Evolutionary conservation across 37 sponge, comb jelly and placozoan species (phyloP), one percentile per base, ranked within the genome.

Genomic region (Amphimedon queenslandica): DNA sequence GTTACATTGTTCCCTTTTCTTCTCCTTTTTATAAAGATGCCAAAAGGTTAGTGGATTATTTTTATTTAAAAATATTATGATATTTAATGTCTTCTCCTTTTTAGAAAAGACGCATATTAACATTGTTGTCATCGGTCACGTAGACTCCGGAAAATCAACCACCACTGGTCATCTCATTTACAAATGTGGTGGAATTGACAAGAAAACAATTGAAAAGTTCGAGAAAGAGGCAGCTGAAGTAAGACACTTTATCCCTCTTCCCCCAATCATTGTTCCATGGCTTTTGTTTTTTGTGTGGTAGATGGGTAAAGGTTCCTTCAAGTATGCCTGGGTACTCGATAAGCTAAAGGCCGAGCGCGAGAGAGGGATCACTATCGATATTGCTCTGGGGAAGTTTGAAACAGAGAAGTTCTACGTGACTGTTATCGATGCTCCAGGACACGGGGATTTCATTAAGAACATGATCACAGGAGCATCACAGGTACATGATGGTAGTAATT

Each of bases 221-320:
- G 96, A 98, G 82, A 98, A 98, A 66, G 99, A 98, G 64, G 99
- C 99, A 0, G 69, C 57, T 4, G 99, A 98, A 81, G 99, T 97
- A 66, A 73, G 92, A 3, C n/a, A n/a, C n/a, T n/a, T n/a, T n/a
- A n/a, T n/a, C n/a, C n/a, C n/a, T n/a, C n/a, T n/a, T n/a, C n/a
- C n/a, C n/a, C n/a, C n/a, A n/a, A n/a, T n/a, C n/a, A n/a, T n/a
- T n/a, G n/a, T n/a, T n/a, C n/a, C n/a, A n/a, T n/a, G n/a, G n/a
- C n/a, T n/a, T n/a, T n/a, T n/a, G n/a, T n/a, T n/a, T n/a, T n/a
- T n/a, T n/a, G 31, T 55, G 1, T 37, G 43, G 13, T 57, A 98
- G 99, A 98, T 98, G 96, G 99, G 99, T 2, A 98, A 98, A 60
- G 99, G 99, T 30, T 98, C 99, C 21, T 98, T 98, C 91, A 95